Evolutionary conservation across 1,140 invertebrate species (phyloP), one percentile per base, ranked within the genome.

Genomic region (Druon quercuslanigerum): DNA sequence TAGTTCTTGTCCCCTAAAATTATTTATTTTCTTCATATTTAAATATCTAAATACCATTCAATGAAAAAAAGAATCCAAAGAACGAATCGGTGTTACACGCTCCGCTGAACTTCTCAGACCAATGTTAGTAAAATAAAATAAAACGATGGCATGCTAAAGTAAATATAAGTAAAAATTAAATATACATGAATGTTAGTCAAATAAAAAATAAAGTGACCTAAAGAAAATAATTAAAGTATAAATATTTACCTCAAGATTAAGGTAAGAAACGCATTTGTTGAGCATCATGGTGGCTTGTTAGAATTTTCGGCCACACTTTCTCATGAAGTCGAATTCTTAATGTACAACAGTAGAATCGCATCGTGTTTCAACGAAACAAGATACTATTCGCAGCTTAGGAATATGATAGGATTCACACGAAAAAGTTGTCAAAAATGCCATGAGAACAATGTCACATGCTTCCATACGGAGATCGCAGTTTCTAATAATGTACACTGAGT

Each of bases 381-480:
- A 40, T 66, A 40, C 25, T 33, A 33, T n/a, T 66, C 11, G 12
- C 46, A 40, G 33, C 4, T 60, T 40, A 66, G 60, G n/a, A 16
- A 66, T 66, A n/a, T 66, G 60, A 66, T 66, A 66, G 46, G 60
- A 66, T 66, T 66, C 40, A 4, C 20, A n/a, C 13, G 6, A 40
- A 40, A 3, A 25, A 13, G 56, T 66, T 33, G 2, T 33, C 25
- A 33, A 33, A 2, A 4, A 33, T 33, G 40, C 40, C 40, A 46
- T 46, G 40, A 40, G 25, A 40, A 66, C 60, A 40, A 13, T 66
- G 13, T 40, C 60, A 66, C 11, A 40, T 66, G 40, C 25, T 66
- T 40, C n/a, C 25, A 25, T 66, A 46, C 40, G 20, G 14, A 25
- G 14, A 14, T 46, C 40, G 33, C 9, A 25, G 46, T n/a, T 66